A percentile compares a stretch with the other conserved stretches of the same genome.
phyloP scores from a whole-genome alignment of 2,888 invertebrate species.

The Rhagophthalmus giganteus region DNA sequence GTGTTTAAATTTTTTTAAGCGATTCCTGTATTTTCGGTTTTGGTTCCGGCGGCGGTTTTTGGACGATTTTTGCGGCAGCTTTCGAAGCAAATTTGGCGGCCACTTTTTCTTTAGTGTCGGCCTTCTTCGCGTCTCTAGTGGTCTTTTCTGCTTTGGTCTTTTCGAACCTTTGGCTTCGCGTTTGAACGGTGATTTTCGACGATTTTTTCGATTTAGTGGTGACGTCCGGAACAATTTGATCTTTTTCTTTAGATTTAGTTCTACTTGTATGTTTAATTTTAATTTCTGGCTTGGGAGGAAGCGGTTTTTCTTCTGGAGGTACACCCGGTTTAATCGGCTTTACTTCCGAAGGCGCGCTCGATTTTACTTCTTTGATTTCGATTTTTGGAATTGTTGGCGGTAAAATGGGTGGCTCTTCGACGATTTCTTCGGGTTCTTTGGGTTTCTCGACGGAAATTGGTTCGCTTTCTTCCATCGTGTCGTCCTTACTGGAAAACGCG shows the following conservation, averaged over 20 bases:
- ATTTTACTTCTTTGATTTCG: constrained; percentile 23
- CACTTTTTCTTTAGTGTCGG: constrained; percentile 33
- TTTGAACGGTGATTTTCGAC: constrained; percentile 35
- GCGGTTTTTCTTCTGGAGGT: constrained; percentile 25
- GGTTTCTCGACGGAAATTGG: constrained; percentile 1
- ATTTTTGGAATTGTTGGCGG: constrained; percentile 8
- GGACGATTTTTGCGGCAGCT: constrained; percentile 52
- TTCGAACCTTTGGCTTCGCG: constrained; percentile 28
- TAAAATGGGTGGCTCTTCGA: constrained; percentile 38
- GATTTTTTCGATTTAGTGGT: constrained; percentile 41
- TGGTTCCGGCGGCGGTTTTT: constrained; percentile 42
- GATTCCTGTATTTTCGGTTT: constrained; percentile 3
- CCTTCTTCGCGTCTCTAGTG: constrained; percentile 26
- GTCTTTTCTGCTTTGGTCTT: constrained; percentile 28
- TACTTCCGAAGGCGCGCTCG: constrained; percentile 8
- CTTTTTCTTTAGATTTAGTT: constrained; percentile 48
- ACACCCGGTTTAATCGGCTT: constrained; percentile 14
- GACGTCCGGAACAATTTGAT: constrained; percentile 56
- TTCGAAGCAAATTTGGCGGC: constrained; percentile 30
- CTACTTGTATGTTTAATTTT: constrained; percentile 24
- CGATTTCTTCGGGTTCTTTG: constrained; percentile 13
- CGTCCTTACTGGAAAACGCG: constrained; percentile 87
- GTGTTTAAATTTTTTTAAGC: constrained; percentile 48
- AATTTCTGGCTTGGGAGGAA: constrained; percentile 27
- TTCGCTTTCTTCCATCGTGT: constrained; percentile 71